These are phyloP conservation scores for Taxidea taxus DNA, from an alignment of 2,113 vertebrate genomes.

Conservation along the genomic window DNA sequence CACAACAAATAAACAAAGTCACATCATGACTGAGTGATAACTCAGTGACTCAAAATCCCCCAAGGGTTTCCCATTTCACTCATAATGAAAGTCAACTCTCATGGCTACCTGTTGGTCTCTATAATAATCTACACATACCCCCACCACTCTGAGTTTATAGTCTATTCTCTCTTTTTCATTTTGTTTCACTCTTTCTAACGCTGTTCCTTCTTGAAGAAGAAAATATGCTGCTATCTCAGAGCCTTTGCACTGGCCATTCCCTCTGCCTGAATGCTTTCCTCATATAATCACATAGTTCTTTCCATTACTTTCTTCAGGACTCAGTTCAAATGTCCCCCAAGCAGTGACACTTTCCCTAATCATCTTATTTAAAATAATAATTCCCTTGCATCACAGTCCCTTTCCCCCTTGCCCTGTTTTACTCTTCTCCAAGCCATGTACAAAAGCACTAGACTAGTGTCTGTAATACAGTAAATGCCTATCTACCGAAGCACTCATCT, in stretches of 20 bases:
- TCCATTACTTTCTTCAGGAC: background rate
- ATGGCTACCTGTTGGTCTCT: background rate
- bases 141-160: background rate
- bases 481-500: background rate
- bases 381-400: background rate
- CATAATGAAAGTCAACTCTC: background rate
- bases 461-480: background rate
- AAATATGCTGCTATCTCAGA: background rate
- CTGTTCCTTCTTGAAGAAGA: background rate
- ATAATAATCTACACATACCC: background rate
- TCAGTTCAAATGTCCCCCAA: background rate
- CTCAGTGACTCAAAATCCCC: background rate
- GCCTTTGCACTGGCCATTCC: background rate
- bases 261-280: background rate
- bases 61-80: background rate
- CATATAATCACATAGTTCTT: background rate
- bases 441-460: background rate
- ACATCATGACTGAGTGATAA: background rate
- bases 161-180: background rate
- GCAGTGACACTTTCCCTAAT: background rate
- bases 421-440: background rate
- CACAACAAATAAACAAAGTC: background rate
- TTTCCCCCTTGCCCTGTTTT: background rate
- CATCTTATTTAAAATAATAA: background rate
- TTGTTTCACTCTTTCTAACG: background rate